Base-by-base conservation (phyloP, 2,113 vertebrate species). In the Callospermophilus lateralis region DNA sequence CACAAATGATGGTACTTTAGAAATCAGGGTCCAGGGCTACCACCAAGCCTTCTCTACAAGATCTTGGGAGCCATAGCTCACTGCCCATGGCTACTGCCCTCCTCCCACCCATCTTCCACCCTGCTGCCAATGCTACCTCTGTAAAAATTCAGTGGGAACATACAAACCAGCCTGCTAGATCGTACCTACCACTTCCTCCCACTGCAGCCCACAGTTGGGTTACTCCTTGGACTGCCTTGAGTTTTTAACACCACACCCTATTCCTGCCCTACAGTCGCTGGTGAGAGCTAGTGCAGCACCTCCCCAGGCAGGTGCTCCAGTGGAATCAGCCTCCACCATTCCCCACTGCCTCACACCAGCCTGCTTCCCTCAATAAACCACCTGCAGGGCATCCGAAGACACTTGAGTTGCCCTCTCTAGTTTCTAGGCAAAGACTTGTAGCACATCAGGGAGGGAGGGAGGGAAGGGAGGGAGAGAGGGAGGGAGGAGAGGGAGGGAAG, bases 101-200 rank as follows among this genome's bases (percentile, higher is more conserved):
- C 63, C 39, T 77, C 68, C 77, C 5, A 19, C 7, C 48, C 8
- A 51, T 30, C 17, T n/a, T 93, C n/a, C 15, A 15, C 53, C 51
- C 34, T 48, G 84, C 63, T 5, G 24, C 83, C 88, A n/a, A 77
- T 88, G 37, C 53, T 63, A 30, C 8, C 39, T 16, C 24, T 13
- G 45, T 4, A 16, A 34, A 48, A 37, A 6, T 45, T 4, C 0
- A 22, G n/a, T 0, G 4, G 61, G 67, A 78, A 30, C 7, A 20
- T 37, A 37, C 22, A 48, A 45, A 45, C 65, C 48, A 34, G 26
- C 32, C 26, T 65, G 32, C 20, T 11, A 39, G 63, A 51, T 28
- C 9, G 48, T 67, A 42, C 68, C 58, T 84, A 51, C 11, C 48
- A 39, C 53, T 22, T 24, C 42, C 39, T 13, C 77, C 32, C 48